Evolutionary conservation across 2,888 invertebrate genomes (phyloP).

Genomic region (Ichneumon xanthorius): DNA sequence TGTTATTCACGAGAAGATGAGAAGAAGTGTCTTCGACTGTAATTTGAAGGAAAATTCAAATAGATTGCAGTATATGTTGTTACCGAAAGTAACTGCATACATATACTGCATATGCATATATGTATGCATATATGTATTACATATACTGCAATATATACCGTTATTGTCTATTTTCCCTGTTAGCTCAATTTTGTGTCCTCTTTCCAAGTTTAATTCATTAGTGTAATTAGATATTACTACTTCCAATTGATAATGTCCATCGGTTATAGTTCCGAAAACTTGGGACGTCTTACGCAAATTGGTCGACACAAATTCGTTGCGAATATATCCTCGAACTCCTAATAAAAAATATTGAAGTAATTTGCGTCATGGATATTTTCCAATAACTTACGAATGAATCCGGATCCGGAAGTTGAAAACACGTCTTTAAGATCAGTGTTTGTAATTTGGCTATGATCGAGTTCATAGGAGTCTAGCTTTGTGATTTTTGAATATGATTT

Average conservation of each 20-base stretch:
- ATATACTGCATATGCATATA: too few species aligned
- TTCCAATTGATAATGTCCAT: conserved; percentile 15
- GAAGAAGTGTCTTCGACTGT: too few species aligned
- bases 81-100: too few species aligned
- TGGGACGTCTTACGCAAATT: neutral
- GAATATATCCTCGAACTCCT: conserved; percentile 13
- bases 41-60: too few species aligned
- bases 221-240: too few species aligned
- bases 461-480: neutral
- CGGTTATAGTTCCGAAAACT: conserved; percentile 25
- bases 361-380: neutral
- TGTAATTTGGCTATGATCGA: neutral
- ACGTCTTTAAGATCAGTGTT: neutral
- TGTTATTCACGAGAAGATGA: too few species aligned
- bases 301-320: neutral
- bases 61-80: too few species aligned
- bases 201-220: too few species aligned
- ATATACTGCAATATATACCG: too few species aligned
- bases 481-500: neutral
- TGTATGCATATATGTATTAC: too few species aligned
- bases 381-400: neutral
- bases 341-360: neutral
- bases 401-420: neutral
- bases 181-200: too few species aligned
- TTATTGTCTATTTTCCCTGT: too few species aligned